Conservation (phyloP, 2,888 invertebrate genomes). For the Drosophila villosipedis region DNA sequence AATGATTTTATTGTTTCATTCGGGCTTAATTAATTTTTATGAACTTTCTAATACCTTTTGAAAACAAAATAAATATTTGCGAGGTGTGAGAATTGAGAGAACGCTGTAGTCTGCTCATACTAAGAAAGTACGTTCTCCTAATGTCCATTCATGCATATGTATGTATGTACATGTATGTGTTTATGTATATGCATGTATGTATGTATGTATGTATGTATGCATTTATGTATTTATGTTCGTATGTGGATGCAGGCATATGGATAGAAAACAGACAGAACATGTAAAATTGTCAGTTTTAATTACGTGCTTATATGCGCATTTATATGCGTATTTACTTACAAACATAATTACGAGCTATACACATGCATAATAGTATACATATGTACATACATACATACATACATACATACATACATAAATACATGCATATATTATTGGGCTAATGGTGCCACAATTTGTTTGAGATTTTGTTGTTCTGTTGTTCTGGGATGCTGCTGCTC, state of each 20-base stretch:
- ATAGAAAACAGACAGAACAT: conserved; percentile 24
- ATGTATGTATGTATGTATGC: background rate
- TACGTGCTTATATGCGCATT: conserved; percentile 24
- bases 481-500: conserved; percentile 22
- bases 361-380: conserved; percentile 3
- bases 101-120: conserved; percentile 12
- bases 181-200: background rate
- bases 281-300: conserved; percentile 29
- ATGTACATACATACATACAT: background rate
- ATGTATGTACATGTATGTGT: background rate
- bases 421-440: conserved; percentile 22
- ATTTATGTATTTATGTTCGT: background rate
- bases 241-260: background rate
- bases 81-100: conserved; percentile 17
- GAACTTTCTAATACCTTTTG: conserved; percentile 5
- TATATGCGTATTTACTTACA: conserved; percentile 16
- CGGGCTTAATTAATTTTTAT: conserved; percentile 16
- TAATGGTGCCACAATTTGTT: conserved; percentile 55
- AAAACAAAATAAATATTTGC: conserved; percentile 24
- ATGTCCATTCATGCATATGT: conserved; percentile 11
- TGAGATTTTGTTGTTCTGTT: conserved; percentile 44
- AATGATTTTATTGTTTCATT: conserved; percentile 12
- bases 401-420: conserved; percentile 8
- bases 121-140: conserved; percentile 1
- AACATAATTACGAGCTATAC: conserved; percentile 36